Percentiles rank a stretch among this genome's conserved stretches.
phyloP scores from a whole-genome alignment of 2,113 vertebrate genomes.

The Gila orcuttii region DNA sequence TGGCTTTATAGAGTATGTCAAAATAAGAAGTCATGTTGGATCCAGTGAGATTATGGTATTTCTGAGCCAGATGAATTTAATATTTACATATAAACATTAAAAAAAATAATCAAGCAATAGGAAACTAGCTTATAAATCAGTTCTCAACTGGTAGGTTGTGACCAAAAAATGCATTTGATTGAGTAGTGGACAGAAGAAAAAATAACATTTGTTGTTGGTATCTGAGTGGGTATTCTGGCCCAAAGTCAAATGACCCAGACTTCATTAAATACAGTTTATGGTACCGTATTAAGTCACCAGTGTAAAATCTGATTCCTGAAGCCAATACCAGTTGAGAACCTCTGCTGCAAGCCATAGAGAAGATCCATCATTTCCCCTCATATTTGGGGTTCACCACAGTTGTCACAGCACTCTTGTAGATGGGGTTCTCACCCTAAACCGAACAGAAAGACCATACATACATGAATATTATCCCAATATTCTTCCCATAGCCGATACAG shows the following conservation, averaged over 20 bases:
- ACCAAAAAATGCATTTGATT: not conserved
- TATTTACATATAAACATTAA: slow-evolving; percentile 3
- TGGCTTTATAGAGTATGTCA: not conserved
- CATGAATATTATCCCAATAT: not conserved
- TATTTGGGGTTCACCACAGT: slow-evolving; percentile 98
- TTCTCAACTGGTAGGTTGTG: not conserved
- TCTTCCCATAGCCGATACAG: not conserved
- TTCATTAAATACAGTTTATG: not conserved
- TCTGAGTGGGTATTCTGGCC: not conserved
- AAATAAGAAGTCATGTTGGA: not conserved
- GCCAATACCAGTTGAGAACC: slow-evolving; percentile 39
- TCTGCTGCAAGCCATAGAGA: slow-evolving; percentile 66
- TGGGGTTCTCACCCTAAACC: slow-evolving; percentile 94
- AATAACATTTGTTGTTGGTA: not conserved
- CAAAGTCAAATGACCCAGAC: not conserved
- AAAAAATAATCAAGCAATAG: not conserved
- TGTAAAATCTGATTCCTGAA: not conserved
- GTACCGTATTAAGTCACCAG: not conserved
- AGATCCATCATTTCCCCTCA: slow-evolving; percentile 89
- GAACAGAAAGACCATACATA: not conserved
- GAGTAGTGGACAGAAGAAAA: not conserved
- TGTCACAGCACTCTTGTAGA: slow-evolving; percentile 98
- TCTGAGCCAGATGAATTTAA: not conserved
- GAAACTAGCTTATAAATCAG: not conserved
- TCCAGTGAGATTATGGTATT: not conserved